Evolutionary conservation across 1,140 invertebrate genomes (phyloP).

Genomic region (Sitodiplosis mosellana): DNA sequence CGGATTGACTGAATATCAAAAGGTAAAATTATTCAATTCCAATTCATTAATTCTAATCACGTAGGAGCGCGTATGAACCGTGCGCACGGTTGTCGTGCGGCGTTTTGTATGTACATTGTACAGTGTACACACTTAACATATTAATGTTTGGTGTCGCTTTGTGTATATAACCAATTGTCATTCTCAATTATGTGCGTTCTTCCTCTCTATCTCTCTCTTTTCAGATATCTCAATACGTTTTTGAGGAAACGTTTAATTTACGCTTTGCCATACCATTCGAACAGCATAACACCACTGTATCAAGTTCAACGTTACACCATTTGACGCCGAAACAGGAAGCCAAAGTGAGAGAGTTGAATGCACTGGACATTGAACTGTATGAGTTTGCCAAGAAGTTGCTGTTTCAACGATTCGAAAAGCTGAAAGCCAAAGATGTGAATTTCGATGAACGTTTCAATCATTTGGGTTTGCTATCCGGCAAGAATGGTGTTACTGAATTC

Average conservation of each 20-base stretch:
- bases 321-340: constrained; percentile 51
- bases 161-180: constrained; percentile 3
- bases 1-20: constrained; percentile 89
- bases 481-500: constrained; percentile 56
- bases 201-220: too few species aligned
- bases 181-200: background rate
- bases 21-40: constrained; percentile 29
- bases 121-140: too few species aligned
- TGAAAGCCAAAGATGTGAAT: constrained; percentile 58
- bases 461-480: constrained; percentile 50
- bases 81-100: too few species aligned
- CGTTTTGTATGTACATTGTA: background rate
- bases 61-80: background rate
- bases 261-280: constrained; percentile 74
- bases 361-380: constrained; percentile 84
- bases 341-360: constrained; percentile 63
- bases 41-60: background rate
- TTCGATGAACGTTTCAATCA: constrained; percentile 64
- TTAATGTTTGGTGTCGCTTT: too few species aligned
- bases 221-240: constrained; percentile 82
- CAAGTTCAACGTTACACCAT: constrained; percentile 52
- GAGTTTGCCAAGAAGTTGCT: constrained; percentile 82
- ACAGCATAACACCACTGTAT: constrained; percentile 76
- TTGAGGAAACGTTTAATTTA: constrained; percentile 93
- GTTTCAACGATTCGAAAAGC: constrained; percentile 59